A percentile compares a stretch with the other conserved stretches of the same genome.
phyloP scores from a whole-genome alignment of 2,797 vertebrate species.

The Apogon talboti region DNA sequence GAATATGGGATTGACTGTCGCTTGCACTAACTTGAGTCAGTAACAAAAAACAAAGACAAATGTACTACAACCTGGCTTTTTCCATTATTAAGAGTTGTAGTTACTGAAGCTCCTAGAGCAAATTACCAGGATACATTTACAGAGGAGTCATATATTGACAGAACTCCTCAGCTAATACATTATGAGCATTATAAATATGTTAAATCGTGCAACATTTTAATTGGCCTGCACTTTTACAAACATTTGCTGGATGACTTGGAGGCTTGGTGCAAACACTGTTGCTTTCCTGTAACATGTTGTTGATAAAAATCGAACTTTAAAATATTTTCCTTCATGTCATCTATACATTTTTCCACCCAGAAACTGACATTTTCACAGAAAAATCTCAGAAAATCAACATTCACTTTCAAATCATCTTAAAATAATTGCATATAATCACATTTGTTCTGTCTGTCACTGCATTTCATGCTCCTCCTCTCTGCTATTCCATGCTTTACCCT shows the following conservation, averaged over 20 bases:
- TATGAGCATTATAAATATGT: too few relatives aligned
- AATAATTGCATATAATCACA: slow-evolving; percentile 68
- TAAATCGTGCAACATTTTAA: too few relatives aligned
- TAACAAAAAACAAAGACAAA: slow-evolving; percentile 1
- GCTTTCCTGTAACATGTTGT: slow-evolving; percentile 2
- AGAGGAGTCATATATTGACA: too few relatives aligned
- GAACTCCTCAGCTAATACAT: too few relatives aligned
- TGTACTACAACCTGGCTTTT: slow-evolving; percentile 3
- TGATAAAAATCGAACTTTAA: neutral
- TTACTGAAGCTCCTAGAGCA: slow-evolving; percentile 1
- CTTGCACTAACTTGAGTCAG: slow-evolving; percentile 12
- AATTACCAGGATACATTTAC: neutral
- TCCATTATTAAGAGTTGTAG: neutral
- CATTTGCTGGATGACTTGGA: too few relatives aligned
- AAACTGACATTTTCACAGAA: slow-evolving; percentile 9
- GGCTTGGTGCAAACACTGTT: slow-evolving; percentile 7
- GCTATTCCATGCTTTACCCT: slow-evolving; percentile 51
- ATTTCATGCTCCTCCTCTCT: slow-evolving; percentile 60
- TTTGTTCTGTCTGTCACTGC: slow-evolving; percentile 51
- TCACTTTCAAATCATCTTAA: slow-evolving; percentile 55
- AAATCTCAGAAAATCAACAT: slow-evolving; percentile 40
- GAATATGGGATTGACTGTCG: slow-evolving; percentile 15
- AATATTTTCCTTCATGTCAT: slow-evolving; percentile 1
- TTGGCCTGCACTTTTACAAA: too few relatives aligned
- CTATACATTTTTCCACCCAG: neutral